Percentiles rank a stretch among this genome's conserved stretches.
Conservation (phyloP, 2,888 invertebrate genomes). For the Dasypogon diadema region DNA sequence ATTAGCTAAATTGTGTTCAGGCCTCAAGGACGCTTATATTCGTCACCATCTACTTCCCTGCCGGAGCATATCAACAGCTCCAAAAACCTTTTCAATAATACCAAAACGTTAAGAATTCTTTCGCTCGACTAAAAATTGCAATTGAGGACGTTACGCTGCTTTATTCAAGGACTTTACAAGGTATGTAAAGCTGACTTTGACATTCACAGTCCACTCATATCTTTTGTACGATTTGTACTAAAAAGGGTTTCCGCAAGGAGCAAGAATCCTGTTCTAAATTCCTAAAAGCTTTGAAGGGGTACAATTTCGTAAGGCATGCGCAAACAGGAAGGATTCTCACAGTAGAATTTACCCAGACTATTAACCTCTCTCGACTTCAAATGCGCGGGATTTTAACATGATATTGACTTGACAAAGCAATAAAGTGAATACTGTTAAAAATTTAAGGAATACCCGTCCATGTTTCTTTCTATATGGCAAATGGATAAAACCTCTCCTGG, state of each 20-base stretch:
- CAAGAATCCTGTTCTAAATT: constrained; percentile 21
- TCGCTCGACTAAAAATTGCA: no score
- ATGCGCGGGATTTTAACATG: constrained; percentile 17
- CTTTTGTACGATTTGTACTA: constrained; percentile 17
- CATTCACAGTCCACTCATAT: constrained; percentile 2
- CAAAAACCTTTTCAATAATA: no score
- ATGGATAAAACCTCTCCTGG: neutral
- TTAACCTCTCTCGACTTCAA: neutral
- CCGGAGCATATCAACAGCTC: no score
- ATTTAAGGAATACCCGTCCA: neutral
- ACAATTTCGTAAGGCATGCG: constrained; percentile 1
- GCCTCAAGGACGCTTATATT: no score
- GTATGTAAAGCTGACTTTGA: neutral
- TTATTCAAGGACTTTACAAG: constrained; percentile 12
- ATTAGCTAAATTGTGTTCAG: no score
- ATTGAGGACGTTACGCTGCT: no score
- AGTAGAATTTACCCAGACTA: constrained; percentile 5
- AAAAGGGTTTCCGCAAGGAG: neutral
- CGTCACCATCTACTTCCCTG: no score
- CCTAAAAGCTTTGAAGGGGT: constrained; percentile 30
- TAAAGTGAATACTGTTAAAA: neutral
- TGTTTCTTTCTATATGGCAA: neutral
- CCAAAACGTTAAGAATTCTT: no score
- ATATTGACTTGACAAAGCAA: constrained; percentile 23
- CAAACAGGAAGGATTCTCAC: neutral